Evolutionary conservation across 2,797 vertebrate genomes (phyloP).

Genomic region (Semaprochilodus insignis): DNA sequence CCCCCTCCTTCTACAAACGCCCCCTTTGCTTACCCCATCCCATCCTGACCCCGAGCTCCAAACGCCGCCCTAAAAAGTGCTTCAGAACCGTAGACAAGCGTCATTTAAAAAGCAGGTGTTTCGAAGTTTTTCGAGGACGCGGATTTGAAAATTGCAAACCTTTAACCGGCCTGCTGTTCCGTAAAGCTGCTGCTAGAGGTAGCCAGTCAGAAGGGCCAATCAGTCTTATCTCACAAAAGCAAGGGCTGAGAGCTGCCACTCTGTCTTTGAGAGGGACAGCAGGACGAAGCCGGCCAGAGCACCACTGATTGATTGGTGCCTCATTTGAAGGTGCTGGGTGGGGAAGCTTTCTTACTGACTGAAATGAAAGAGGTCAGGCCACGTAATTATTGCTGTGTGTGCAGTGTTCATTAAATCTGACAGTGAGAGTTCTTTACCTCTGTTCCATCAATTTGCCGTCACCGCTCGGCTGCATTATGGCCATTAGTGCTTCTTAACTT

Average conservation of each 20-base stretch:
- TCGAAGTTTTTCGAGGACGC: conserved; percentile 78
- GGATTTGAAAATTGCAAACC: conserved; percentile 78
- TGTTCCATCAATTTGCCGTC: conserved; percentile 30
- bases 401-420: conserved; percentile 60
- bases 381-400: conserved; percentile 54
- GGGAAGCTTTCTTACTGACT: conserved; percentile 51
- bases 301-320: conserved; percentile 82
- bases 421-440: conserved; percentile 46
- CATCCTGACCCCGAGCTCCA: conserved; percentile 49
- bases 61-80: conserved; percentile 50
- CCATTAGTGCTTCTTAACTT: conserved; percentile 54
- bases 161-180: conserved; percentile 76
- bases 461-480: conserved; percentile 44
- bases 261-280: conserved; percentile 73
- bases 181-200: conserved; percentile 76
- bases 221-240: conserved; percentile 77
- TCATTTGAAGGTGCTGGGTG: conserved; percentile 53
- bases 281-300: conserved; percentile 74
- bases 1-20: conserved; percentile 48
- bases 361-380: conserved; percentile 47
- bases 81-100: conserved; percentile 69
- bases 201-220: conserved; percentile 79
- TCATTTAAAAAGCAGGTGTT: conserved; percentile 85
- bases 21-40: conserved; percentile 39
- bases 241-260: conserved; percentile 82